Base-by-base conservation (phyloP, 2,888 invertebrate genomes). In the Syrista parreyssii region DNA sequence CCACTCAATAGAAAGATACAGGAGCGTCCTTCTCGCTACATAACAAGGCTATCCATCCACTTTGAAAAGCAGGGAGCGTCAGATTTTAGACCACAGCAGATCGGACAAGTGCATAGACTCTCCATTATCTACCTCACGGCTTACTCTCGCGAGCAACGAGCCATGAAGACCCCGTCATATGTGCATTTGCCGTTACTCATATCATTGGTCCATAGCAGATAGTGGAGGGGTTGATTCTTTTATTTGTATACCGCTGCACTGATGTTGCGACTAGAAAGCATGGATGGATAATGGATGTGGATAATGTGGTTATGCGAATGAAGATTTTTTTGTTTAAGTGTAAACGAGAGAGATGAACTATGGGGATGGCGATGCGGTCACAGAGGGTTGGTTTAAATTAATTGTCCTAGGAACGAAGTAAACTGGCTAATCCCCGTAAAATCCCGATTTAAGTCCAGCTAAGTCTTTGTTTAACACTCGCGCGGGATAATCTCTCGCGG, bases 101-200 rank as follows among this genome's bases (percentile, higher is more conserved):
- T 85, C 83, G 86, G 84, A 88, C 88, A 89, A 89, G 88, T 89
- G 88, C 88, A 86, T 83, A 79, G 76, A 34, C 83, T 79, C 76
- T 81, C 84, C 81, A 83, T 85, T 85, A 84, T 84, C 81, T 82
- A 82, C 78, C 81, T 78, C 79, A 79, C 75, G 75, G 79, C 79
- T 81, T 80, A 84, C 84, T 84, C 82, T 84, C 81, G 78, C 79
- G 86, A 79, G 82, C 88, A 90, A 89, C 89, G 90, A 90, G 87
- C 90, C 90, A 81, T 90, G 85, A 88, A 89, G 86, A 84, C 86
- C 86, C 79, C 85, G 88, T 90, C 90, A 87, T 89, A 89, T 89
- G 89, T 85, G 89, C 89, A 82, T 79, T 84, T 80, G 75, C 82
- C 76, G 80, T 84, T 85, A 85, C 86, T 79, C 79, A 76, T 84